phyloP scores from a whole-genome alignment of 2,888 invertebrate species.

The Trichogramma evanescens region DNA sequence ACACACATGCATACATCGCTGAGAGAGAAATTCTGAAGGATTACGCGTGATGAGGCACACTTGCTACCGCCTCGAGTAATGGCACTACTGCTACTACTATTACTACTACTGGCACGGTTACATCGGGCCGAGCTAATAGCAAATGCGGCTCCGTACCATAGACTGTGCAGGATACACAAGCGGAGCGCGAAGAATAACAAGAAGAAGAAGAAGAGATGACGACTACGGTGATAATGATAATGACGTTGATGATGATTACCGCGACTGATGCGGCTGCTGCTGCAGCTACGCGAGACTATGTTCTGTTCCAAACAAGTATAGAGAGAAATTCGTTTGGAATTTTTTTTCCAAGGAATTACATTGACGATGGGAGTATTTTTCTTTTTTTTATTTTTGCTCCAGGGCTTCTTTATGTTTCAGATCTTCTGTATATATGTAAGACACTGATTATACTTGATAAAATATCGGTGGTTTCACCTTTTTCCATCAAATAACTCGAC shows the following conservation, averaged over 20 bases:
- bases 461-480: background rate
- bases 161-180: conserved; percentile 7
- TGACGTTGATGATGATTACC: conserved; percentile 43
- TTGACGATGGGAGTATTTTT: background rate
- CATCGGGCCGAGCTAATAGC: too few species aligned
- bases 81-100: background rate
- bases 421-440: background rate
- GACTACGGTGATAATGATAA: conserved; percentile 42
- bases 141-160: background rate
- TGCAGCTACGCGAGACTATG: too few species aligned
- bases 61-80: conserved; percentile 29
- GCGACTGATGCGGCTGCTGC: conserved; percentile 12
- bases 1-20: too few species aligned
- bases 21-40: conserved; percentile 19
- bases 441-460: background rate
- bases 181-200: conserved; percentile 25
- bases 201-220: conserved; percentile 31
- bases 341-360: too few species aligned
- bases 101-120: too few species aligned
- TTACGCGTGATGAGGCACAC: conserved; percentile 27
- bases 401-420: background rate
- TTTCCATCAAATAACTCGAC: background rate
- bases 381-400: background rate
- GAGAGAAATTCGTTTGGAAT: too few species aligned
- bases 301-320: too few species aligned